phyloP scores from a whole-genome alignment of 1,140 invertebrate genomes.

The Drosophila teissieri region DNA sequence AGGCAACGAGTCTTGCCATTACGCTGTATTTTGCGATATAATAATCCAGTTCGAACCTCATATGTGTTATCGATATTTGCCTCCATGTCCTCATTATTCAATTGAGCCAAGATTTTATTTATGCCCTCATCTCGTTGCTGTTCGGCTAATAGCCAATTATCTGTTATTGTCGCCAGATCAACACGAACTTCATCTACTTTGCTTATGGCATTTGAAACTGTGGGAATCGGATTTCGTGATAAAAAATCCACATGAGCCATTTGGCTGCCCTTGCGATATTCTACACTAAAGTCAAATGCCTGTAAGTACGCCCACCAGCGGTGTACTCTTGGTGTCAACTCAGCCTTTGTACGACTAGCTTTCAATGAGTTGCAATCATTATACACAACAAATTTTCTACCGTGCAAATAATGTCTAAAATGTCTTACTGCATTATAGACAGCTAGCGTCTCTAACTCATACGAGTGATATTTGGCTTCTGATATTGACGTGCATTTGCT shows the following conservation, averaged over 20 bases:
- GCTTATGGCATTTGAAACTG: neutral
- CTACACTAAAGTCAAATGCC: constrained; percentile 9
- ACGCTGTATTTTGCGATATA: constrained; percentile 1
- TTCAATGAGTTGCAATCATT: constrained; percentile 15
- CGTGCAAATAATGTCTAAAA: constrained; percentile 9
- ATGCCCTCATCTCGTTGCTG: neutral
- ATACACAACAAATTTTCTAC: constrained; percentile 11
- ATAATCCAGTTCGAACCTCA: neutral
- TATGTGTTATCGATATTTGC: too few species aligned
- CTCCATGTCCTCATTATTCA: too few species aligned
- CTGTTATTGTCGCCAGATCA: neutral
- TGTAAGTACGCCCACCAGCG: constrained; percentile 16
- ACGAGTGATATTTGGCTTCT: too few species aligned
- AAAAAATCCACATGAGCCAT: constrained; percentile 3
- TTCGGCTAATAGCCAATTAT: constrained; percentile 12
- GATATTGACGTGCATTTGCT: too few species aligned
- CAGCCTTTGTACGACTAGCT: neutral
- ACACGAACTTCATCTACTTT: neutral
- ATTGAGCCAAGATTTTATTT: too few species aligned
- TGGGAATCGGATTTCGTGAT: neutral
- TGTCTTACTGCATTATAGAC: constrained; percentile 8
- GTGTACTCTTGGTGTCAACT: constrained; percentile 8
- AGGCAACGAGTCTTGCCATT: constrained; percentile 11
- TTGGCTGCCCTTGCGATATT: constrained; percentile 1
- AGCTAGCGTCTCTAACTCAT: constrained; percentile 1